A percentile compares a stretch with the other conserved stretches of the same genome.
Conservation (phyloP, 2,113 vertebrate species). For the Oreotragus oreotragus region DNA sequence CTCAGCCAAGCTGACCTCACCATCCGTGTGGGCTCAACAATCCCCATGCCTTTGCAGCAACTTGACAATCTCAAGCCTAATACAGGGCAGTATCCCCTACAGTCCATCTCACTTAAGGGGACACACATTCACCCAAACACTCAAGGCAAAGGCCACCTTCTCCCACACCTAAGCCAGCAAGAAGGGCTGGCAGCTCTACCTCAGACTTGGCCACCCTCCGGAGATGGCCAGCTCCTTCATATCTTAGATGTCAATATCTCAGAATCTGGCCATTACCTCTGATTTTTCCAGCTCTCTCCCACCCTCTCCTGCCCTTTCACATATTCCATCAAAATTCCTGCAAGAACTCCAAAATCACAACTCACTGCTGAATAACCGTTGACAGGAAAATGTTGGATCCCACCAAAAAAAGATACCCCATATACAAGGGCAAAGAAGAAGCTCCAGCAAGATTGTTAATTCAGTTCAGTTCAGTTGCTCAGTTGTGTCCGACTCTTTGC, state of each 20-base stretch:
- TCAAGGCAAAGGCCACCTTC: neutral
- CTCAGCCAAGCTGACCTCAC: neutral
- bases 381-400: too few species aligned
- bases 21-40: neutral
- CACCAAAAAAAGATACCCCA: too few species aligned
- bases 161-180: neutral
- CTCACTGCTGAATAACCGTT: too few species aligned
- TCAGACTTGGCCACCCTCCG: neutral
- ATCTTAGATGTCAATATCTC: neutral
- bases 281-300: neutral
- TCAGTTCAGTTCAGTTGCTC: too few species aligned
- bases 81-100: neutral
- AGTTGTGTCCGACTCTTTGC: fast-evolving
- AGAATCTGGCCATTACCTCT: neutral
- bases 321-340: neutral
- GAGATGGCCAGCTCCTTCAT: neutral
- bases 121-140: neutral
- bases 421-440: too few species aligned
- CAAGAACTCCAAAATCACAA: too few species aligned
- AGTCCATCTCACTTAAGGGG: neutral
- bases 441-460: too few species aligned
- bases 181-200: neutral
- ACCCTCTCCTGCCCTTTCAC: neutral
- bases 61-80: neutral
- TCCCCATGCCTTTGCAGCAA: neutral